Percentiles rank a stretch among this genome's conserved stretches.
Conservation (phyloP, 2,888 invertebrate species). For the Drosophila testacea region DNA sequence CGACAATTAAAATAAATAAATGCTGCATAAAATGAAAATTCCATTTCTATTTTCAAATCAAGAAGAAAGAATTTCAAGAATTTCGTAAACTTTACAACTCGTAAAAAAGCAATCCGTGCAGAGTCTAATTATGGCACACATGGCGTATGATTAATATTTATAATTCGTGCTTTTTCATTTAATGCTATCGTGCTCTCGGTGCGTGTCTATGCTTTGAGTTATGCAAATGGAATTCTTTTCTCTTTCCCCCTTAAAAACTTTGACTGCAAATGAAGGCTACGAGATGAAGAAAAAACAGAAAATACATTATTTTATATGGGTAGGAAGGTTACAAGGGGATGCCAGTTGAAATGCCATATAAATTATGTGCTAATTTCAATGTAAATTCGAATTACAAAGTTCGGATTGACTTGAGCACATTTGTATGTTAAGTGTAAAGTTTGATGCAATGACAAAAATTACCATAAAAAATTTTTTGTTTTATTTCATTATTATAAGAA, state of each 20-base stretch:
- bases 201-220: conserved; percentile 60
- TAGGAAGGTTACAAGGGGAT: conserved; percentile 4
- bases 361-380: conserved; percentile 57
- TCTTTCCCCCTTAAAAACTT: conserved; percentile 33
- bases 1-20: neutral
- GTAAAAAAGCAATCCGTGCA: conserved; percentile 25
- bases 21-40: neutral
- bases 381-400: conserved; percentile 70
- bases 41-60: neutral
- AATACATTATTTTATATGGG: conserved; percentile 41
- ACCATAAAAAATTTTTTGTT: neutral
- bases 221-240: conserved; percentile 59
- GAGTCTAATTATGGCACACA: conserved; percentile 58
- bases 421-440: conserved; percentile 32
- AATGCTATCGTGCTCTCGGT: conserved; percentile 42
- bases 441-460: conserved; percentile 6
- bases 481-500: conserved; percentile 5
- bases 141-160: conserved; percentile 75
- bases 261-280: conserved; percentile 4
- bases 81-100: conserved; percentile 32
- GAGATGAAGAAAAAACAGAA: conserved; percentile 11
- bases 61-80: neutral
- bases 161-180: conserved; percentile 65
- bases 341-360: conserved; percentile 32
- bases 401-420: conserved; percentile 54